Base-by-base conservation (phyloP, 2,888 invertebrate species). In the Auanema sp. region DNA sequence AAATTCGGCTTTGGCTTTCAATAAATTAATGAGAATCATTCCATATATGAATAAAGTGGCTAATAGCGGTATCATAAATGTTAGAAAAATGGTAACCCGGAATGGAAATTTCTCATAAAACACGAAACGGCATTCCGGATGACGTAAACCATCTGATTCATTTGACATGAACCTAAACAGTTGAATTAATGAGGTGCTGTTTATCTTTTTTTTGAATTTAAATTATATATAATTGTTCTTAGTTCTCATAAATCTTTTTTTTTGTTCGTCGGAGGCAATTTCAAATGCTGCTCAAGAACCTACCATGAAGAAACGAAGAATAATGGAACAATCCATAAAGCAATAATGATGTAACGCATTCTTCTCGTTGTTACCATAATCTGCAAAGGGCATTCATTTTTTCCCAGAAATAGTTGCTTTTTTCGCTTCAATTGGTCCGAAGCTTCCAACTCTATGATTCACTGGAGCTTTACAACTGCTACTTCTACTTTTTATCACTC, bases 101-200 rank as follows among this genome's bases (percentile, higher is more conserved):
- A 80, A 80, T n/a, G 79, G 79, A 60, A 80, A 74, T 25, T 72
- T 64, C 53, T 73, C 73, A 68, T 80, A 80, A 74, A 79, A 79
- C n/a, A 58, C 61, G 58, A 75, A 71, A 12, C 52, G 58, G 63
- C 80, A 80, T 23, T 66, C 62, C 24, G 71, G 68, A 14, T 75
- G 68, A 3, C 75, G 68, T 12, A 79, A 72, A 23, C 79, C 79
- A 44, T 79, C 79, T 25, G 74, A 60, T 43, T 72, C 71, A 21
- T 71, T 61, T 3, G 69, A 68, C 42, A 77, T 50, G 61, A 79
- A 75, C 69, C 69, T 67, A 54, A 33, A 33, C 33, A 33, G 33
- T 5, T 33, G 33, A 33, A 33, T 33, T 33, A 33, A 33, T 33
- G 33, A 33, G 33, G 33, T 5, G 33, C 33, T 33, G 33, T n/a